Evolutionary conservation across 23 tunicate species (phyloP).

Genomic region (Pegea sp.): DNA sequence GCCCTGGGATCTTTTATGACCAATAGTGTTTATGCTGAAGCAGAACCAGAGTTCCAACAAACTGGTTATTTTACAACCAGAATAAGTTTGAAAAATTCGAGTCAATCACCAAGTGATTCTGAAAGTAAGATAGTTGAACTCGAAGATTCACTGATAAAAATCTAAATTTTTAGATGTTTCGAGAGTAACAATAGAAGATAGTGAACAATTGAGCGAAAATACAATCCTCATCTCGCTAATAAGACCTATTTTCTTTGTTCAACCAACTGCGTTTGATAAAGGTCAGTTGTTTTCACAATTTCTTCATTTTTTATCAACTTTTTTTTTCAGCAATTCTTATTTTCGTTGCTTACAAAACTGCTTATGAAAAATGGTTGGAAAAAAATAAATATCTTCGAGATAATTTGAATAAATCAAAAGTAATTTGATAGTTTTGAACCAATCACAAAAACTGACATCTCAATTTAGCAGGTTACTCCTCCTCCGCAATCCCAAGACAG

Average conservation of each 20-base stretch:
- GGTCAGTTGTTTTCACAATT: conserved; percentile 15
- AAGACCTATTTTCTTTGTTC: conserved; percentile 74
- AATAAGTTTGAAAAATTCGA: conserved; percentile 62
- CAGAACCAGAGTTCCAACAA: conserved; percentile 76
- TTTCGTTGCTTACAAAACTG: conserved; percentile 64
- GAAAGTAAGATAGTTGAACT: no score
- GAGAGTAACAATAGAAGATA: not conserved
- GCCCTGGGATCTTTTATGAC: conserved; percentile 47
- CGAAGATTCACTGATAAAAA: no score
- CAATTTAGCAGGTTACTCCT: no score
- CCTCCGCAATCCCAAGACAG: not conserved
- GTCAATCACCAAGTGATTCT: no score
- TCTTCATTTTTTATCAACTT: not conserved
- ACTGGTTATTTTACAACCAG: conserved; percentile 69
- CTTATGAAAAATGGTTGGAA: conserved; percentile 83
- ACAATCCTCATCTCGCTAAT: conserved; percentile 30
- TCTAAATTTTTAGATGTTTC: no score
- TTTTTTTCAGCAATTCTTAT: conserved; percentile 52
- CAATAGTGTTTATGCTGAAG: conserved; percentile 68
- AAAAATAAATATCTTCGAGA: conserved; percentile 4
- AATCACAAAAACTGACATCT: no score
- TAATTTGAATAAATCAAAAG: no score
- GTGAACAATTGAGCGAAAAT: not conserved
- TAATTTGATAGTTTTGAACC: no score
- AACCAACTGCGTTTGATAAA: conserved; percentile 93